A percentile compares a stretch with the other conserved stretches of the same genome.
Evolutionary conservation across 2,888 invertebrate genomes (phyloP).

Genomic region (Epistrophe eligans): DNA sequence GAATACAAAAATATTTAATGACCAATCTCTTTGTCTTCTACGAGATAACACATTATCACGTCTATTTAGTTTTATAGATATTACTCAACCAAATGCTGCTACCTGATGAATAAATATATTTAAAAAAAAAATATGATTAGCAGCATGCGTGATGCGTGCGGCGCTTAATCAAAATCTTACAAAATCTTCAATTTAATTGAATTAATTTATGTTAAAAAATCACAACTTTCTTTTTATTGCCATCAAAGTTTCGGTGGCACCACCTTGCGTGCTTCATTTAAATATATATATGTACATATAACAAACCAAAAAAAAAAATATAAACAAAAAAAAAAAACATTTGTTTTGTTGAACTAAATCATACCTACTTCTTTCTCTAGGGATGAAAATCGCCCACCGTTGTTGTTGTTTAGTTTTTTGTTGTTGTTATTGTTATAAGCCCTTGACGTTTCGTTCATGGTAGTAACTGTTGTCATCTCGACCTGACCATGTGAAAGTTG

Average conservation of each 20-base stretch:
- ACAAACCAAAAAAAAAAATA: neutral
- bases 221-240: conserved; percentile 63
- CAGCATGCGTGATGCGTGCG: neutral
- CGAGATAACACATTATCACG: conserved; percentile 9
- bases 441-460: conserved; percentile 53
- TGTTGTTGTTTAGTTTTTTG: conserved; percentile 25
- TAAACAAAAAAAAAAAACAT: conserved; percentile 9
- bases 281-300: too few species aligned
- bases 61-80: neutral
- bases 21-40: conserved; percentile 1
- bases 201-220: conserved; percentile 29
- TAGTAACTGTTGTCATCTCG: conserved; percentile 75
- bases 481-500: conserved; percentile 72
- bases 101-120: conserved; percentile 26
- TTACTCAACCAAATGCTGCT: neutral
- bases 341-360: conserved; percentile 74
- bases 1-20: neutral
- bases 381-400: conserved; percentile 79
- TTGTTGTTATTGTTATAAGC: conserved; percentile 60
- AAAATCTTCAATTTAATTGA: conserved; percentile 53
- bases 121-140: conserved; percentile 31
- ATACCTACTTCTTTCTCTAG: conserved; percentile 84
- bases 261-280: conserved; percentile 22
- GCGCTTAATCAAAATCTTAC: conserved; percentile 39
- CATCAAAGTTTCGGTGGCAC: conserved; percentile 1